Base-by-base conservation (phyloP, 2,113 vertebrate species). In the Boulengeromyrus knoepffleri region DNA sequence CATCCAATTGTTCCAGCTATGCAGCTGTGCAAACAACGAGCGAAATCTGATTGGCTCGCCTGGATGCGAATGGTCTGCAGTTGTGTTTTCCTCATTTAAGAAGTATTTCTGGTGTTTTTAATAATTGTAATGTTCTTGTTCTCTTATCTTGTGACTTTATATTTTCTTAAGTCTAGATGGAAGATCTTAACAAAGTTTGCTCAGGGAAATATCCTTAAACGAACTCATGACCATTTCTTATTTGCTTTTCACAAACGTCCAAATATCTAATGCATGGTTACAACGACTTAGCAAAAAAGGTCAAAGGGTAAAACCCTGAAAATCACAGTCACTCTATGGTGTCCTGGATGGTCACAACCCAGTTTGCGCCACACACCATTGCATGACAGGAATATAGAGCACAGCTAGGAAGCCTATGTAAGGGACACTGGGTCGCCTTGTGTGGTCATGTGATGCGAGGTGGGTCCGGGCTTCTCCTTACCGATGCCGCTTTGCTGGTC, bases 401-500 rank as follows among this genome's bases (percentile, higher is more conserved):
- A 66, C n/a, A 66, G 39, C 24, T 49, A 21, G 24, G 45, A 85
- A 45, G 2, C 45, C 42, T 46, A 24, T 85, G 80, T 19, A 85
- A n/a, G 45, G 39, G 42, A 27, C 47, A 50, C 24, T n/a, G 47
- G 24, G 19, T n/a, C 0, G 15, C 70, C 42, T n/a, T 49, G 39
- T 46, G 80, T 19, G 24, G 31, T 77, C 70, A 36, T 12, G 52
- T n/a, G 83, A 89, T 19, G 50, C 36, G 42, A 62, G 42, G 17
- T 39, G 42, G n/a, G 27, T 27, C 58, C 50, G 47, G n/a, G 52
- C 80, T 85, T 36, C 89, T 45, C 91, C 89, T 91, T 74, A 88
- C 45, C 58, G 6, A n/a, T 90, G 88, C 86, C 87, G 84, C 94
- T 90, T 93, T 93, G 92, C 93, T 90, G 91, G 91, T 94, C 94